phyloP scores from a whole-genome alignment of 2,888 invertebrate genomes.

The Portevinia maculata region DNA sequence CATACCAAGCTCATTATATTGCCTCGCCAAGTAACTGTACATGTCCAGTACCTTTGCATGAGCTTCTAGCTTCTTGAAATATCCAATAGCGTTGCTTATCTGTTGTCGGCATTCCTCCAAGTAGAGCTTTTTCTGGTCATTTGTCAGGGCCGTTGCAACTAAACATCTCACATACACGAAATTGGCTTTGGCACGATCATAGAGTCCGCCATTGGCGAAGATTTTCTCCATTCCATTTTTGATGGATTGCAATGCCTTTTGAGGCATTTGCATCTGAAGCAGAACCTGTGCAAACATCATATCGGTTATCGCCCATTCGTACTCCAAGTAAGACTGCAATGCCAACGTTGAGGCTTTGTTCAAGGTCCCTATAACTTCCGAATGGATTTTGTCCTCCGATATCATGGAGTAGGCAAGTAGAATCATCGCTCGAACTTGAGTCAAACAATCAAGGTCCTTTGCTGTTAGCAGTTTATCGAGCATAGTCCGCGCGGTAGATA shows the following conservation, averaged over 20 bases:
- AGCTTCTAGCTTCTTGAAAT: conserved; percentile 90
- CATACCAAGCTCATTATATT: conserved; percentile 90
- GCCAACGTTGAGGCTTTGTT: conserved; percentile 90
- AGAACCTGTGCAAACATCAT: conserved; percentile 92
- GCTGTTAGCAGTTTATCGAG: conserved; percentile 78
- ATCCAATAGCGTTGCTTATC: conserved; percentile 87
- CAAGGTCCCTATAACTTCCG: conserved; percentile 85
- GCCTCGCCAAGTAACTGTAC: conserved; percentile 84
- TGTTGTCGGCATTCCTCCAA: conserved; percentile 82
- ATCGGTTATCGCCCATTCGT: conserved; percentile 89
- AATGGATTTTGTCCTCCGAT: conserved; percentile 82
- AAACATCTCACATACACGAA: conserved; percentile 91
- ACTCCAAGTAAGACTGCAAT: conserved; percentile 89
- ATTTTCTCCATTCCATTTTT: conserved; percentile 88
- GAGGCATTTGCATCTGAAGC: conserved; percentile 88
- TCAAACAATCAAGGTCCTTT: conserved; percentile 82
- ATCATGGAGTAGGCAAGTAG: conserved; percentile 87
- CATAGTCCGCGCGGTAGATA: conserved; percentile 79
- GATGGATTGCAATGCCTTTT: conserved; percentile 89
- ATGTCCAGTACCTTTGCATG: conserved; percentile 88
- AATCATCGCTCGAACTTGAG: conserved; percentile 87
- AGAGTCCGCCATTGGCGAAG: conserved; percentile 91
- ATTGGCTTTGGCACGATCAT: conserved; percentile 90
- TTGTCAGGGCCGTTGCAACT: conserved; percentile 86
- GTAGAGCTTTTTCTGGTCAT: conserved; percentile 75